Evolutionary conservation across 37 sponge, comb jelly and placozoan species (phyloP), one percentile per base, ranked within the genome.

Genomic region (Cliona cf. orientalis): DNA sequence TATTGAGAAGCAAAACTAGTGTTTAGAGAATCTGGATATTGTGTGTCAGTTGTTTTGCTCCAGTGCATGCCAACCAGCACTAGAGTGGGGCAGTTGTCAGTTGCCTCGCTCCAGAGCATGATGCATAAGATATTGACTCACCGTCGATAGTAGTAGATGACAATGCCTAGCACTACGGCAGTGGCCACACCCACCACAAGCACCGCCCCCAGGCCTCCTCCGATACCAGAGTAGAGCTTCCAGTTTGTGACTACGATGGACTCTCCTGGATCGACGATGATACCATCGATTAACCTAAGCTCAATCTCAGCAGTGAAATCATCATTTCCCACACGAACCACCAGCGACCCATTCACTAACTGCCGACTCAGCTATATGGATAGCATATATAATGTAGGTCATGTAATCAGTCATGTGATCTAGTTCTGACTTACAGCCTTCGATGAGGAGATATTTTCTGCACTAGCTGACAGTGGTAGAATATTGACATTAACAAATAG

Each of bases 61-160:
- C 11, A 49, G 17, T 49, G 55, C 11, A 19, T 49, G 55, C 55
- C 55, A 19, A 49, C 11, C 55, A 49, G 14, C 11, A 49, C 11
- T 49, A 49, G 11, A 49, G 55, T 49, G 14, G 17, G 11, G 17
- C 17, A 49, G 14, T 19, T 49, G 55, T 49, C 11, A 49, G 14
- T 49, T 19, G 11, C 55, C 17, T 19, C 55, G 11, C 55, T 49
- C 55, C 14, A 49, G 14, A 49, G 17, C 17, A 49, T 11, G 14
- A 49, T 17, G 17, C 55, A 49, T 49, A 19, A 49, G 5, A 12
- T 14, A 71, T 37, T 2, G 9, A n/a, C 75, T 38, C 28, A 83
- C 84, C 64, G 73, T 32, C 66, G 40, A 28, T 73, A 83, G 66
- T 38, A 44, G 66, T 56, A 53, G 44, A 76, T 55, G 0, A n/a